Evolutionary conservation across 1,140 invertebrate genomes (phyloP).

Genomic region (Triops longicaudatus): DNA sequence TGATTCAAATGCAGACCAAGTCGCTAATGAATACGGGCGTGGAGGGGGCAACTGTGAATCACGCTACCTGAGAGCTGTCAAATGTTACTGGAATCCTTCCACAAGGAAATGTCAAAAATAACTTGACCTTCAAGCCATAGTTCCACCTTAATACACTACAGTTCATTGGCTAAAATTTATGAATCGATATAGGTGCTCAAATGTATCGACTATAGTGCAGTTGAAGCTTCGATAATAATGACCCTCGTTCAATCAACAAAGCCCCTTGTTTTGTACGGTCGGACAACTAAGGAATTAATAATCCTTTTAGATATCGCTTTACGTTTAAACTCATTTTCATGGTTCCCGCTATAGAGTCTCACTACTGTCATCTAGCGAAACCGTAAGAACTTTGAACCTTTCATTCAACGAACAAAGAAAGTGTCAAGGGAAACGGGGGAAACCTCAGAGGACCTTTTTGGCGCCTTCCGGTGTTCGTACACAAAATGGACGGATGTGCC

Average conservation of each 20-base stretch:
- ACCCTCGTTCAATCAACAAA: no score
- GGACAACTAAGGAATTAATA: background rate
- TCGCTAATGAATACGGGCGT: slow-evolving; percentile 20
- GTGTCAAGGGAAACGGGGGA: no score
- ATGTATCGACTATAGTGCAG: background rate
- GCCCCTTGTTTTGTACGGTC: no score
- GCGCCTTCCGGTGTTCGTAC: no score
- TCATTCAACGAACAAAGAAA: no score
- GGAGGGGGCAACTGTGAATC: slow-evolving; percentile 7
- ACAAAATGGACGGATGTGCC: no score
- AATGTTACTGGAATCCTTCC: background rate
- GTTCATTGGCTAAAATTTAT: background rate
- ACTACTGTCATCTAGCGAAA: no score
- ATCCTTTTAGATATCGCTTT: background rate
- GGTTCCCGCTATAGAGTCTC: background rate
- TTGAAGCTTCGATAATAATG: background rate
- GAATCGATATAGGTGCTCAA: background rate
- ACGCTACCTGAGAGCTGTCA: background rate
- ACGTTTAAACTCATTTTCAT: background rate
- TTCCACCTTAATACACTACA: no score
- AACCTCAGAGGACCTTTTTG: no score
- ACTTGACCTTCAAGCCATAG: background rate
- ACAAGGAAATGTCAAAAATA: slow-evolving; percentile 13
- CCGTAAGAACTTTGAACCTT: no score
- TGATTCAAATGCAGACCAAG: slow-evolving; percentile 20